Base-by-base conservation (phyloP, 2,888 invertebrate species). In the Tiliacea citrago region DNA sequence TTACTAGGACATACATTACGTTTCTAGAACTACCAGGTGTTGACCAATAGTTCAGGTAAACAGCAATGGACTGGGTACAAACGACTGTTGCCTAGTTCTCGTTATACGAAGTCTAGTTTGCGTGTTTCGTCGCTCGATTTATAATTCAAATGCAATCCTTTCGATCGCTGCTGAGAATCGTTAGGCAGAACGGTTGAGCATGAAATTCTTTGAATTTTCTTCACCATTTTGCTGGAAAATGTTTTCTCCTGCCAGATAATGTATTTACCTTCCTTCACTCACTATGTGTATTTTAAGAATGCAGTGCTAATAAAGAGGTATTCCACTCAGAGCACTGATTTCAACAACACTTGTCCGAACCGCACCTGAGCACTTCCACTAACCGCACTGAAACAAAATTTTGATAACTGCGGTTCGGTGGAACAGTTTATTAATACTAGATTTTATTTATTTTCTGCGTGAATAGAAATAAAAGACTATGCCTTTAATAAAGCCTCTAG, bases 71-170 rank as follows among this genome's bases (percentile, higher is more conserved):
- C 49, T 21, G 12, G 9, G 24, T 57, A 74, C 68, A 62, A 42
- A 53, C 42, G 42, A 24, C 51, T 66, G 24, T 84, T 62, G 13
- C 24, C 60, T 47, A 47, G 35, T 35, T 53, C 53, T 60, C 42
- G 18, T 66, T 13, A 47, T 61, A 66, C 57, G 24, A 39, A 29
- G 55, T 47, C 57, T 57, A 60, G 75, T 47, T 81, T 47, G 75
- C 82, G 76, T 81, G 82, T 45, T 63, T 58, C 75, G 76, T 70
- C 24, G 58, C 68, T 42, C 55, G 74, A 85, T 86, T 78, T 80
- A 86, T 89, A 85, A 89, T 80, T 67, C 73, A 80, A 73, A 84
- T 84, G 75, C 73, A 77, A 68, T 70, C 76, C 58, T 71, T 86
- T 88, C 77, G 77, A 83, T 86, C 76, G 77, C 67, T 61, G 60